A percentile compares a stretch with the other conserved stretches of the same genome.
Conservation (phyloP, 2,797 vertebrate genomes). For the Sparidentex hasta region DNA sequence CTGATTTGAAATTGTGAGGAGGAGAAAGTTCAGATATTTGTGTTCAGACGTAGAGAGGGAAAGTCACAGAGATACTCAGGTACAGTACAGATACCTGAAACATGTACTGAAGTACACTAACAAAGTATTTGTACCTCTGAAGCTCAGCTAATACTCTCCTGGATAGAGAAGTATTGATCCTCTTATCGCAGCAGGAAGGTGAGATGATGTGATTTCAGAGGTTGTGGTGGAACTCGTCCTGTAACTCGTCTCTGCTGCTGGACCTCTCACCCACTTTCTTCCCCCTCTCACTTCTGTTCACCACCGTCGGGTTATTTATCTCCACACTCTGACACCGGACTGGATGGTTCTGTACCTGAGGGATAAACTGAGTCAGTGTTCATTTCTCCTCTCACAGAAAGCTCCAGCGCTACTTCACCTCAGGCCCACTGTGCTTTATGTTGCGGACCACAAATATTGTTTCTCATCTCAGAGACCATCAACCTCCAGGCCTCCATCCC, state of each 20-base stretch:
- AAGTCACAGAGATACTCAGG: no score
- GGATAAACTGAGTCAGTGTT: conserved; percentile 46
- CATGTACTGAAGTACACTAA: no score
- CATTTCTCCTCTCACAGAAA: conserved; percentile 40
- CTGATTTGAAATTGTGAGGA: no score
- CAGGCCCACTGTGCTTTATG: conserved; percentile 17
- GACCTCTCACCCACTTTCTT: not conserved
- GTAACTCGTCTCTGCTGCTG: not conserved
- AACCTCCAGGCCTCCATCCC: conserved; percentile 29
- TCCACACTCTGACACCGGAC: conserved; percentile 3
- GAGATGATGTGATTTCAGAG: not conserved
- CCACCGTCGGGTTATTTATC: conserved; percentile 7
- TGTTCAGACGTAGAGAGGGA: no score
- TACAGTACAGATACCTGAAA: no score
- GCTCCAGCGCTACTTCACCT: conserved; percentile 28
- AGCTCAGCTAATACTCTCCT: no score
- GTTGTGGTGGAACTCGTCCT: not conserved
- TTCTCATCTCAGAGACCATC: conserved; percentile 40
- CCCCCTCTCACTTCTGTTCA: not conserved
- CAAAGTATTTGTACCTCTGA: not conserved
- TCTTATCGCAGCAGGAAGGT: not conserved
- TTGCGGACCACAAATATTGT: conserved; percentile 22
- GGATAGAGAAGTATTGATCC: no score
- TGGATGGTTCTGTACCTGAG: conserved; percentile 28
- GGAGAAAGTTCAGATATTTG: no score